Conservation (phyloP, 1,140 invertebrate genomes). For the Drosophila eugracilis region DNA sequence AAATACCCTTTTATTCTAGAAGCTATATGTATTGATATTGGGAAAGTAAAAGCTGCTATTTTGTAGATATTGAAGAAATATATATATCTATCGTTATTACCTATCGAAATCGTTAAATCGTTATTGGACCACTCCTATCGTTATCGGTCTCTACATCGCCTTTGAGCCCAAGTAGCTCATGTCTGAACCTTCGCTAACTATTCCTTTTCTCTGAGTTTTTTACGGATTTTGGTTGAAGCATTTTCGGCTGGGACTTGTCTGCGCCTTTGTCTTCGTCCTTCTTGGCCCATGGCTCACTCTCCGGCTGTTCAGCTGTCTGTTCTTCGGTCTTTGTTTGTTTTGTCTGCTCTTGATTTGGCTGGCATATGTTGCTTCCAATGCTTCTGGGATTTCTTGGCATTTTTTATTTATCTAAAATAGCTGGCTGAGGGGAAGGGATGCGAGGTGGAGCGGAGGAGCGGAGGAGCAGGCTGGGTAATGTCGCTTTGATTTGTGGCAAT, state of each 20-base stretch:
- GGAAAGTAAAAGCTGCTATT: too few relatives aligned
- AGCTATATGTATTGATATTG: too few relatives aligned
- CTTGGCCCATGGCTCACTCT: conserved; percentile 28
- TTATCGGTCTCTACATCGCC: too few relatives aligned
- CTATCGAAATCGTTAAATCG: too few relatives aligned
- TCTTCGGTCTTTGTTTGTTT: conserved; percentile 73
- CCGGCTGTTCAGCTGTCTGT: conserved; percentile 59
- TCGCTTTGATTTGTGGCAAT: conserved; percentile 81
- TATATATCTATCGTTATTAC: too few relatives aligned
- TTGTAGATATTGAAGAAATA: too few relatives aligned
- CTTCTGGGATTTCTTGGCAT: conserved; percentile 64
- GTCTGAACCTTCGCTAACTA: conserved; percentile 36
- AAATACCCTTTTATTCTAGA: too few relatives aligned
- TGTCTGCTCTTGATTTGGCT: conserved; percentile 77
- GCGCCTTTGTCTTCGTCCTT: conserved; percentile 23
- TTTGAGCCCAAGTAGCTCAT: too few relatives aligned
- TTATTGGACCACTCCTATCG: too few relatives aligned
- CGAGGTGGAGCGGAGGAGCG: conserved; percentile 1
- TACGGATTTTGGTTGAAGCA: conserved; percentile 33
- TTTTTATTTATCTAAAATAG: conserved; percentile 75
- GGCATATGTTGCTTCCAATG: conserved; percentile 65
- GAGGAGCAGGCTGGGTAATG: conserved; percentile 56
- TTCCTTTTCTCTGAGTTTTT: conserved; percentile 58
- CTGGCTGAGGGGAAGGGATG: background rate
- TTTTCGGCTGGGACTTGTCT: conserved; percentile 50